phyloP scores from a whole-genome alignment of 2,888 invertebrate species.

The Argynnis bischoffii region DNA sequence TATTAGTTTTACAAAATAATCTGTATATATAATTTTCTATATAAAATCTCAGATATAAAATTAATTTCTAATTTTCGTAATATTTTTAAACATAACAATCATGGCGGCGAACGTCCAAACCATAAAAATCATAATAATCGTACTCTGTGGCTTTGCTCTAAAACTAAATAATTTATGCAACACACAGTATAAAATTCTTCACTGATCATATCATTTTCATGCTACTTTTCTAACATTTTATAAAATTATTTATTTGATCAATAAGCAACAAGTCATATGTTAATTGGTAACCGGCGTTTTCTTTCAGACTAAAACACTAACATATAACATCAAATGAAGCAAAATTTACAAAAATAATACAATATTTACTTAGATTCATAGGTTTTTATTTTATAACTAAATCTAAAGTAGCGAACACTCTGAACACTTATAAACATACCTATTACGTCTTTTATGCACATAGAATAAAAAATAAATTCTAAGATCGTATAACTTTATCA shows the following conservation, averaged over 20 bases:
- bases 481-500: slow-evolving; percentile 62
- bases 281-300: slow-evolving; percentile 82
- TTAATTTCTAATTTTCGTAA: slow-evolving; percentile 62
- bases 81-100: slow-evolving; percentile 77
- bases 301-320: slow-evolving; percentile 81
- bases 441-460: slow-evolving; percentile 60
- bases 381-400: slow-evolving; percentile 56
- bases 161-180: slow-evolving; percentile 75
- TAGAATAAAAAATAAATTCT: slow-evolving; percentile 45
- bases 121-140: slow-evolving; percentile 38
- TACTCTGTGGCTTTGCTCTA: slow-evolving; percentile 50
- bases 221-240: slow-evolving; percentile 76
- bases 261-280: slow-evolving; percentile 81
- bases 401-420: slow-evolving; percentile 74
- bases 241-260: slow-evolving; percentile 77
- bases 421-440: slow-evolving; percentile 64
- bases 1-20: slow-evolving; percentile 51
- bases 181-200: slow-evolving; percentile 66
- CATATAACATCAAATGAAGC: slow-evolving; percentile 74
- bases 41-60: slow-evolving; percentile 65
- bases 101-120: slow-evolving; percentile 44
- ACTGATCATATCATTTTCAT: slow-evolving; percentile 62
- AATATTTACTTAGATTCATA: slow-evolving; percentile 69
- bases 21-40: slow-evolving; percentile 53
- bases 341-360: slow-evolving; percentile 73